Conservation (phyloP, 2,888 invertebrate genomes). For the Leucophenga montana region DNA sequence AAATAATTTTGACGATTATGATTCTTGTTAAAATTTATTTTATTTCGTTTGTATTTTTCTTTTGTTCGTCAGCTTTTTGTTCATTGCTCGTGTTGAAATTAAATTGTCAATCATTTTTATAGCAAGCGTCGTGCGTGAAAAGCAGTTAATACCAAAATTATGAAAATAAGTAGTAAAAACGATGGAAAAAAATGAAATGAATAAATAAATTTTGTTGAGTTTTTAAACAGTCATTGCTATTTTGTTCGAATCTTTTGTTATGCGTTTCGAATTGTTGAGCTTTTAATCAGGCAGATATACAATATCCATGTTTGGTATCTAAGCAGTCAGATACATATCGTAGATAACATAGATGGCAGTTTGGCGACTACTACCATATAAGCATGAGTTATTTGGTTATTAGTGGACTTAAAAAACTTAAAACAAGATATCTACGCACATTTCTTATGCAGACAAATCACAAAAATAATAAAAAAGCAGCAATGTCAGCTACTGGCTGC, state of each 20-base stretch:
- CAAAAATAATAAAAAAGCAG: constrained; percentile 10
- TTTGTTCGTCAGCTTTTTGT: not conserved
- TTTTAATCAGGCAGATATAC: constrained; percentile 1
- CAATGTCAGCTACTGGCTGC: not conserved
- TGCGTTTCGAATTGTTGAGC: constrained; percentile 32
- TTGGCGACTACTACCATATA: constrained; percentile 35
- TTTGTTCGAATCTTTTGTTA: constrained; percentile 47
- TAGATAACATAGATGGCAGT: constrained; percentile 20
- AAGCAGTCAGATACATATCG: constrained; percentile 34
- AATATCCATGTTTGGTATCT: constrained; percentile 34
- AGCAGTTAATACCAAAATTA: constrained; percentile 62
- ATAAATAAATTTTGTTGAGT: constrained; percentile 43
- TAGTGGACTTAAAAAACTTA: constrained; percentile 50
- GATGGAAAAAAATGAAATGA: constrained; percentile 32
- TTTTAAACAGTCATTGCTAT: constrained; percentile 64
- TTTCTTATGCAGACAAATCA: constrained; percentile 23
- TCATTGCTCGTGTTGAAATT: constrained; percentile 53
- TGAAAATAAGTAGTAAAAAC: constrained; percentile 34
- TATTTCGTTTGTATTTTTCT: not conserved
- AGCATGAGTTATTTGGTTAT: constrained; percentile 62
- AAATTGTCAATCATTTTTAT: constrained; percentile 70
- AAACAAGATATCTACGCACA: constrained; percentile 17
- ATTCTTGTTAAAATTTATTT: not conserved
- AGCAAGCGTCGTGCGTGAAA: constrained; percentile 53
- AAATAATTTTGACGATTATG: not conserved